Conservation (phyloP, 1,140 invertebrate genomes). For the Oppia nitens region DNA sequence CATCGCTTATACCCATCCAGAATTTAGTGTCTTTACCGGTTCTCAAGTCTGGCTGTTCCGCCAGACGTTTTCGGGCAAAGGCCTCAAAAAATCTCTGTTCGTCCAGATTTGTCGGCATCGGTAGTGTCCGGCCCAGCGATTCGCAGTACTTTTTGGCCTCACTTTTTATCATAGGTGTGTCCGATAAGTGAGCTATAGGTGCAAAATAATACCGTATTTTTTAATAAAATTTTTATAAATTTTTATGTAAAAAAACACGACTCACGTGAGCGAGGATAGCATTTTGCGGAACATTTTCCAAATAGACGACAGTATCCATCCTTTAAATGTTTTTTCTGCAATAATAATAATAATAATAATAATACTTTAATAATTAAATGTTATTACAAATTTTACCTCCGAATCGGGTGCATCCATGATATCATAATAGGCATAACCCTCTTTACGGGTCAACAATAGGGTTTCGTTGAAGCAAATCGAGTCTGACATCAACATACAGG, state of each 20-base stretch:
- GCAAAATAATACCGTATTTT: background rate
- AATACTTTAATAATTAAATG: background rate
- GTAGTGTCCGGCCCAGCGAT: background rate
- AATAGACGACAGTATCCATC: constrained; percentile 5
- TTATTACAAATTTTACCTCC: background rate
- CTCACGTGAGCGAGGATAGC: constrained; percentile 8
- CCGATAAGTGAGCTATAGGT: constrained; percentile 1
- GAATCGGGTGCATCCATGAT: constrained; percentile 3
- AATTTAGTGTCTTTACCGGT: background rate
- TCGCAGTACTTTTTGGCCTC: constrained; percentile 1
- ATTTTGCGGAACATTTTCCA: constrained; percentile 6
- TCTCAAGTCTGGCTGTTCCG: background rate
- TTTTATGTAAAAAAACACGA: background rate
- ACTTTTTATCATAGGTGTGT: background rate
- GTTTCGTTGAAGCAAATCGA: constrained; percentile 6
- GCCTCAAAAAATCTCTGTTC: background rate
- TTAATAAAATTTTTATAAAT: background rate
- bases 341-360: background rate
- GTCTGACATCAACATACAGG: background rate
- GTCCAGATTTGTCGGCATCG: background rate
- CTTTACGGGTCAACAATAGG: background rate
- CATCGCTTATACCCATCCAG: constrained; percentile 6
- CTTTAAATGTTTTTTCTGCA: constrained; percentile 1
- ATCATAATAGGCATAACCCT: constrained; percentile 6
- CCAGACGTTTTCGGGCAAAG: background rate